Evolutionary conservation across 2,797 vertebrate genomes (phyloP), one percentile per base, ranked within the genome.

Genomic region (Hirundo rustica): DNA sequence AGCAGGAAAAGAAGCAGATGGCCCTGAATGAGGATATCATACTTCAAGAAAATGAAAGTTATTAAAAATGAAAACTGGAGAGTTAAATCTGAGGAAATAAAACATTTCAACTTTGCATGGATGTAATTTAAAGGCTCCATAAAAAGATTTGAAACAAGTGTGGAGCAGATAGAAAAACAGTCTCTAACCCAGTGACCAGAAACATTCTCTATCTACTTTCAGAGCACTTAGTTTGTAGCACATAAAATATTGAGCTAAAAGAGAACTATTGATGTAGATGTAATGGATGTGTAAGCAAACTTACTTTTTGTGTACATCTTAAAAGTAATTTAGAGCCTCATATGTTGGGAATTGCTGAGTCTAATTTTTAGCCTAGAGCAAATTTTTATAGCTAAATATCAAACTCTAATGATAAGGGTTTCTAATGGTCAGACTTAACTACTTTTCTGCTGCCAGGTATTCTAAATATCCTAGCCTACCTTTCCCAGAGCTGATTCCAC

Each of bases 331-430:
- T 87, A 93, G 92, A 79, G 48, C 40, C 40, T 91, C 29, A 16
- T 83, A 75, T 50, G 32, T 34, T 53, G 17, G 25, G 44, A 91
- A 89, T 81, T 93, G 79, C 93, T 55, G 48, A 93, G 54, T 64
- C 53, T 87, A 83, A 79, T 91, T 96, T 96, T 96, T 83, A 88
- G 92, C 92, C 87, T 53, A 57, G n/a, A 93, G 87, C 54, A 91
- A 85, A 85, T 78, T 81, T 91, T 88, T 91, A 78, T 23, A 81
- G 62, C 91, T 79, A 51, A 93, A 62, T 70, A 85, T 57, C 62
- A 89, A 89, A 92, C 44, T 83, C 72, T 45, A 80, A 74, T 50
- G 65, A 89, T 80, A 80, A 80, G 25, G 60, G 32, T 68, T 96
- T 92, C 54, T 83, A 93, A 89, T 85, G 95, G 84, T 91, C 81